These are phyloP conservation scores for Chinchilla lanigera DNA, from an alignment of 2,113 vertebrate species.

Conservation along the genomic window DNA sequence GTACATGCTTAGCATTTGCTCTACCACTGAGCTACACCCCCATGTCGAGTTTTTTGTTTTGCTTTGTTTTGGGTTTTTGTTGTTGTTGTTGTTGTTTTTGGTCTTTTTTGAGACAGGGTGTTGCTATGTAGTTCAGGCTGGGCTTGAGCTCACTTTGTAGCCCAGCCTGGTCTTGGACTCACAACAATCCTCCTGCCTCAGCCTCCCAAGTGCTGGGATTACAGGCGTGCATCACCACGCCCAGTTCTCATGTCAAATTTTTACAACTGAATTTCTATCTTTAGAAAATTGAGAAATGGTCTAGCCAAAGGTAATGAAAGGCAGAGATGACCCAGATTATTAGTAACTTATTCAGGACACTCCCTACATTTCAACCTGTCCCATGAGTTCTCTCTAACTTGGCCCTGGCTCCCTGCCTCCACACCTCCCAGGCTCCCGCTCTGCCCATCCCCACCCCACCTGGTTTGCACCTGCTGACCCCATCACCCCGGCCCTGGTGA, in stretches of 20 bases:
- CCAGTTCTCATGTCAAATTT: neutral
- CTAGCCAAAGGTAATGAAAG: conserved; percentile 1
- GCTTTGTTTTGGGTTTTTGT: neutral
- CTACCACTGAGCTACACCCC: neutral
- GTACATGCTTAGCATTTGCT: neutral
- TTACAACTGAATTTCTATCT: conserved; percentile 7
- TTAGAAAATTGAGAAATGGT: neutral
- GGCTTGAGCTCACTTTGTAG: too few species aligned
- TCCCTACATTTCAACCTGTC: neutral
- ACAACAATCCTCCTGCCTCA: neutral
- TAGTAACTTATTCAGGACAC: neutral
- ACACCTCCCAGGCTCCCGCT: neutral
- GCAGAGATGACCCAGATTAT: neutral
- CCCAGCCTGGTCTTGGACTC: too few species aligned
- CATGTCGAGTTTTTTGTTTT: neutral
- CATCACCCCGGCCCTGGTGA: neutral
- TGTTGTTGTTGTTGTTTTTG: neutral
- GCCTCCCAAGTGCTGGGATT: neutral
- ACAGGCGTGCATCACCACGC: neutral
- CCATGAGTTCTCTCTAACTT: neutral
- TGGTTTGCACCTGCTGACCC: neutral
- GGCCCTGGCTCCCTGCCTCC: neutral
- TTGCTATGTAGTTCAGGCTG: neutral
- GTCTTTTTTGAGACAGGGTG: neutral
- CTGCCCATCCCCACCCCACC: neutral